These are phyloP conservation scores for Cordilura impudica DNA, from an alignment of 2,888 invertebrate genomes.

Conservation along the genomic window DNA sequence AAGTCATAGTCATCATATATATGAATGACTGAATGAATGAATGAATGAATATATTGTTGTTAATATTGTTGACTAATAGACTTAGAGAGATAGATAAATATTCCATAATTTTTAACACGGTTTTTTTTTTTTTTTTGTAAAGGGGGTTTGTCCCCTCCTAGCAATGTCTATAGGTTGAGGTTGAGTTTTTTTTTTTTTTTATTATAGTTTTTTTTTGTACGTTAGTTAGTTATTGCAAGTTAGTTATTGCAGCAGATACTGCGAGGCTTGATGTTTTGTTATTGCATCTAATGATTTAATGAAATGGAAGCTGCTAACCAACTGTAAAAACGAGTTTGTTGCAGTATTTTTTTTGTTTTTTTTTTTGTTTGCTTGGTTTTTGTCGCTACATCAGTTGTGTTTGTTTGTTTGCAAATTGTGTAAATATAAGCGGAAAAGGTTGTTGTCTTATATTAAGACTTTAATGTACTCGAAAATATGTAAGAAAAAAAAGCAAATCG, in stretches of 20 bases:
- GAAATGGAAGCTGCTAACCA: constrained; percentile 58
- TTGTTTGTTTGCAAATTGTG: constrained; percentile 35
- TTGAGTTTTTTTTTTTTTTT: constrained; percentile 13
- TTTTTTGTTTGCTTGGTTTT: background rate
- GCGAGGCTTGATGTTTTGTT: background rate
- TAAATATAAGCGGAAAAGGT: constrained; percentile 42
- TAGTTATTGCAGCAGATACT: too few relatives aligned
- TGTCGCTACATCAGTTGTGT: background rate
- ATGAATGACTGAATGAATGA: too few relatives aligned
- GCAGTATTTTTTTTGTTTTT: constrained; percentile 9
- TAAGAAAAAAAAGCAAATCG: background rate
- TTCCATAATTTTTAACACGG: background rate
- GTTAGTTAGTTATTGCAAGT: too few relatives aligned
- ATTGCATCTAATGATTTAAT: constrained; percentile 54
- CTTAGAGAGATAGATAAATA: background rate
- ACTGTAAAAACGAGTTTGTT: constrained; percentile 54
- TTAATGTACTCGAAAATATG: background rate
- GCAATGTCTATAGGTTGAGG: constrained; percentile 52
- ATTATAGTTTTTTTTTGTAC: too few relatives aligned
- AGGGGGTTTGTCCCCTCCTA: background rate
- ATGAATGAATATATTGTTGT: background rate
- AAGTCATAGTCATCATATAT: constrained; percentile 31
- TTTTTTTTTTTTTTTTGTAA: background rate
- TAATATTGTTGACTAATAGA: constrained; percentile 6
- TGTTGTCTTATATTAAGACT: constrained; percentile 11